Base-by-base conservation (phyloP, 1,140 invertebrate species). In the Caenorhabditis inopinata region DNA sequence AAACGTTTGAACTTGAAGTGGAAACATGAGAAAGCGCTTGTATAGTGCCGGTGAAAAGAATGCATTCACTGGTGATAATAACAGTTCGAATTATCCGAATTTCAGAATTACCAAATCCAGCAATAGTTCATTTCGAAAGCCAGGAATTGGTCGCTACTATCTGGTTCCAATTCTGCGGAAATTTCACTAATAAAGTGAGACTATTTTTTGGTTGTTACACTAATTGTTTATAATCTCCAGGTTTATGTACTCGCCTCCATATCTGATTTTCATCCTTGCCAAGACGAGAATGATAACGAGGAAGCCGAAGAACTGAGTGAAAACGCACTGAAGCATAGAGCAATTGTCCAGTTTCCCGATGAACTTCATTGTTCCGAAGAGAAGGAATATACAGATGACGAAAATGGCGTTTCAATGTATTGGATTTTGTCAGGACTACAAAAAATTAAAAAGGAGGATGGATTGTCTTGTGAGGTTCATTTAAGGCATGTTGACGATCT, bases 81-180 rank as follows among this genome's bases (percentile, higher is more conserved):
- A n/a, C n/a, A n/a, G n/a, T n/a, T n/a, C n/a, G n/a, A n/a, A n/a
- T n/a, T n/a, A n/a, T n/a, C n/a, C n/a, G n/a, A n/a, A n/a, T 21
- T 85, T 73, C 51, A 88, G 86, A 87, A 80, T 82, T 87, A 12
- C 86, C 86, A n/a, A 81, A 85, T 53, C 86, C 86, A 7, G 84
- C 89, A 18, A 62, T 74, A 45, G 42, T 88, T n/a, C 27, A 38
- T 12, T 88, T 87, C 49, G 76, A 76, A 32, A 84, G 86, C 18
- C 49, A 79, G 25, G 76, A 83, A 27, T 76, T 88, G 35, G 74
- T 51, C n/a, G 86, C 88, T 2, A 87, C 86, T 5, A 78, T 87
- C 48, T 87, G 86, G 86, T 88, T 88, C 74, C 84, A 87, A 74
- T 87, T 87, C 32, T 88, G 87, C 51, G 86, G 86, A 18, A 86